phyloP scores from a whole-genome alignment of 1,140 invertebrate species.

The Anthonomus grandis region DNA sequence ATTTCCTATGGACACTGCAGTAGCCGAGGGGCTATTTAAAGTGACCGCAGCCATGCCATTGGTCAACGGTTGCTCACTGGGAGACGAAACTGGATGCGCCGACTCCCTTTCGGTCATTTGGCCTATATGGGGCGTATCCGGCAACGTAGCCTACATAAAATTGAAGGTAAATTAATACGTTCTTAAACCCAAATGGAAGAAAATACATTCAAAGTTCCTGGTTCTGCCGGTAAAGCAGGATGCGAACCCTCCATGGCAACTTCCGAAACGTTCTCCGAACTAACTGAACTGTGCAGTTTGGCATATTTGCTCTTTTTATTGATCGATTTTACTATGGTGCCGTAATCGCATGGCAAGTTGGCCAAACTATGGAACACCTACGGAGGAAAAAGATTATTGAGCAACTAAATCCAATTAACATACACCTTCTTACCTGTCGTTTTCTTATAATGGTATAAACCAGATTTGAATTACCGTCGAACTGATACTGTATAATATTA shows the following conservation, averaged over 20 bases:
- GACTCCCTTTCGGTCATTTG: constrained; percentile 95
- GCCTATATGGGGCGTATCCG: constrained; percentile 72
- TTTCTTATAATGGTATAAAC: constrained; percentile 99
- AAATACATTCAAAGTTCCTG: constrained; percentile 74
- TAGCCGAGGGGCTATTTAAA: constrained; percentile 40
- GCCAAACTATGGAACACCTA: constrained; percentile 89
- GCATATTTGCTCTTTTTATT: constrained; percentile 55
- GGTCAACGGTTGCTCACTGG: constrained; percentile 37
- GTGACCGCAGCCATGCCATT: constrained; percentile 43
- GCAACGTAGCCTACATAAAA: constrained; percentile 73
- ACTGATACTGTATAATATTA: constrained; percentile 99
- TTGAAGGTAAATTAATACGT: not conserved
- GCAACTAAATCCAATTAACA: not conserved
- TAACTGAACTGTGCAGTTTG: constrained; percentile 26
- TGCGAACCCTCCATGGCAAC: constrained; percentile 77
- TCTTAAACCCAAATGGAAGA: not conserved
- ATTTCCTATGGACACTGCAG: constrained; percentile 26
- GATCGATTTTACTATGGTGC: constrained; percentile 81
- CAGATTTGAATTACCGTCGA: constrained; percentile 99
- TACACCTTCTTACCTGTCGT: constrained; percentile 64
- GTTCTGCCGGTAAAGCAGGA: constrained; percentile 84
- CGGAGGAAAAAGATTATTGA: not conserved
- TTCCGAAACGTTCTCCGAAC: constrained; percentile 55
- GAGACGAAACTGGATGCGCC: constrained; percentile 66
- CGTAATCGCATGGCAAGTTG: constrained; percentile 91